Base-by-base conservation (phyloP, 1,140 invertebrate species). In the Euwallacea fornicatus region DNA sequence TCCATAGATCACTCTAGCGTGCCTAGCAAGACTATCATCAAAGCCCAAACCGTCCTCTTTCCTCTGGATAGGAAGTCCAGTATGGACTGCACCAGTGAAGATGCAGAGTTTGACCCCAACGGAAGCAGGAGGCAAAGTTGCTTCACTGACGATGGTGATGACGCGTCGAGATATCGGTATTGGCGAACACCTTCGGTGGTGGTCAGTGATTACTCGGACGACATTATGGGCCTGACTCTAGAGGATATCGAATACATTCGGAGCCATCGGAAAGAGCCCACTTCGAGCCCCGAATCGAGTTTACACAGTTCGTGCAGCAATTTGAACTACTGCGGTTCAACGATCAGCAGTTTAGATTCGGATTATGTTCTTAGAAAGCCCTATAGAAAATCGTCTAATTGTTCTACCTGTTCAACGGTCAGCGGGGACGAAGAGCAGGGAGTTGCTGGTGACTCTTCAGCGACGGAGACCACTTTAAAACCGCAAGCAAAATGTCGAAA, bases 161-260 rank as follows among this genome's bases (percentile, higher is more conserved):
- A 82, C 43, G 76, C 76, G 46, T 67, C 76, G 13, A 71, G 76
- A 6, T 81, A 79, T 67, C 83, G 90, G 0, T 90, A 87, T 75
- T 90, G 90, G 77, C 80, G 91, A 42, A 93, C 91, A 0, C 91
- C 92, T 0, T 92, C 90, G 15, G 91, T 94, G 13, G 91, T 94
- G 3, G 90, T 94, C 1, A 93, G 91, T 74, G 92, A 94, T 79
- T 92, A 93, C 77, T 92, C 90, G 0, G 91, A 93, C 77, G 91
- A 91, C 72, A 83, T 88, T 15, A 84, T 85, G 84, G 87, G 44
- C 7, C 85, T 89, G 4, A 88, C 87, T 7, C 81, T 87, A 53
- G 88, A 90, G 74, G 89, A 90, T 77, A 86, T 89, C 74, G 86
- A 88, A 76, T 87, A 88, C 81, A 84, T 89, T 74, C 81, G 85